Base-by-base conservation (phyloP, 2,113 vertebrate genomes). In the Eudyptes chrysolophus region DNA sequence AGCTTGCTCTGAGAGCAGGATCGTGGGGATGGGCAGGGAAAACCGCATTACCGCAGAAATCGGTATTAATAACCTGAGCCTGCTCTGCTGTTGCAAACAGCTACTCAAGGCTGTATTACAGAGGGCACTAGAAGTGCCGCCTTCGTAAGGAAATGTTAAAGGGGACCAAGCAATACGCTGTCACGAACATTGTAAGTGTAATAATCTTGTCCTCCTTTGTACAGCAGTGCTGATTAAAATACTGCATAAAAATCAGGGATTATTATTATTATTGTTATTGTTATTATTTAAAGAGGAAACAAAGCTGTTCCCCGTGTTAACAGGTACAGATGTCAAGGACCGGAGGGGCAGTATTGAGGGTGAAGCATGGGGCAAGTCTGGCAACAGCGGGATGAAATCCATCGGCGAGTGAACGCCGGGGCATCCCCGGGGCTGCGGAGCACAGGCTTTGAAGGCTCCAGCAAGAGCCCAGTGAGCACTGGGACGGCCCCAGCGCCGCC, bases 401-500 rank as follows among this genome's bases (percentile, higher is more conserved):
- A 29, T 20, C 15, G 3, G 60, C 0, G 0, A 30, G 18, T 3
- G 1, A 36, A 42, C 26, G 8, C 38, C 38, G 10, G 30, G 24
- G 17, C 21, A 6, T 5, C 49, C 60, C 68, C 2, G 6, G n/a
- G 40, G 38, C 78, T 40, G 80, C 15, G 0, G 54, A 70, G 34
- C 48, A 20, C 51, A 3, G 3, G 16, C 24, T 17, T 15, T 32
- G 70, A 34, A 46, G 38, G 30, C 57, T 86, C 13, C 82, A 75
- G 42, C 64, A n/a, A 55, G 70, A 60, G 20, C 90, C 40, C 68
- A 3, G 61, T 4, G 6, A 75, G 42, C 26, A 1, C 82, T 0
- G 20, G 61, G 46, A 17, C 0, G 2, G 72, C 25, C n/a, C 55
- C 36, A 10, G 72, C 0, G 4, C n/a, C 0, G 3, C 44, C 1